Percentiles rank a stretch among this genome's conserved stretches.
Evolutionary conservation across 2,797 vertebrate species (phyloP).

Genomic region (Danionella dracula): DNA sequence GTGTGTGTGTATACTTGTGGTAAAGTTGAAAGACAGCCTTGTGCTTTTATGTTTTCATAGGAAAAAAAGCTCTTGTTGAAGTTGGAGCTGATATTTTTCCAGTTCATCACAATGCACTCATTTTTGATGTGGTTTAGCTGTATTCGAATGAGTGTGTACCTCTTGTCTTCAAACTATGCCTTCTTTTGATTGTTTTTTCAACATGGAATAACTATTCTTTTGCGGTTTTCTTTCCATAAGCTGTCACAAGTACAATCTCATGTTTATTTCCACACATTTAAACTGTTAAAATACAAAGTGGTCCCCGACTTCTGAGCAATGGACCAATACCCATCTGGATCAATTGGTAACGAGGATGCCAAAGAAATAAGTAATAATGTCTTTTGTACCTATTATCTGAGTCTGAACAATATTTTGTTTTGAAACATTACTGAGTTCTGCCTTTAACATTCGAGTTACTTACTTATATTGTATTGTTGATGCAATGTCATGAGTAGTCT

Average conservation of each 20-base stretch:
- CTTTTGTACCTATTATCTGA: too few relatives aligned
- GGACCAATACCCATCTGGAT: too few relatives aligned
- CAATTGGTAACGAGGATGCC: too few relatives aligned
- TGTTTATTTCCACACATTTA: constrained; percentile 19
- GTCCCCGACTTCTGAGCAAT: too few relatives aligned
- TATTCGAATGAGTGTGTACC: neutral
- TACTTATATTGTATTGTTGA: too few relatives aligned
- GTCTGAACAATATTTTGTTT: too few relatives aligned
- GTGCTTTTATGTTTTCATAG: constrained; percentile 44
- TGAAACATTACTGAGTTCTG: too few relatives aligned
- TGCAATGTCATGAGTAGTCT: too few relatives aligned
- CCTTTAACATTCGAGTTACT: too few relatives aligned
- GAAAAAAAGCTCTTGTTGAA: constrained; percentile 40
- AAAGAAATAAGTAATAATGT: too few relatives aligned
- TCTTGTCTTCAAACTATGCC: neutral
- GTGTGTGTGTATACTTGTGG: constrained; percentile 23
- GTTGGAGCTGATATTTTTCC: constrained; percentile 39
- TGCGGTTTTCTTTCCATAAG: neutral
- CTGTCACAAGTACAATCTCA: constrained; percentile 24
- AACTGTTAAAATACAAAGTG: constrained; percentile 1
- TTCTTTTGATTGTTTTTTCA: constrained; percentile 10
- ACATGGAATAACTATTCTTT: constrained; percentile 11
- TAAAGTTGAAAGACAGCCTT: constrained; percentile 45
- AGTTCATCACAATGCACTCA: constrained; percentile 28
- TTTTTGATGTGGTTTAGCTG: constrained; percentile 8